Evolutionary conservation across 2,888 invertebrate species (phyloP).

Genomic region (Pristionchus arcanus): DNA sequence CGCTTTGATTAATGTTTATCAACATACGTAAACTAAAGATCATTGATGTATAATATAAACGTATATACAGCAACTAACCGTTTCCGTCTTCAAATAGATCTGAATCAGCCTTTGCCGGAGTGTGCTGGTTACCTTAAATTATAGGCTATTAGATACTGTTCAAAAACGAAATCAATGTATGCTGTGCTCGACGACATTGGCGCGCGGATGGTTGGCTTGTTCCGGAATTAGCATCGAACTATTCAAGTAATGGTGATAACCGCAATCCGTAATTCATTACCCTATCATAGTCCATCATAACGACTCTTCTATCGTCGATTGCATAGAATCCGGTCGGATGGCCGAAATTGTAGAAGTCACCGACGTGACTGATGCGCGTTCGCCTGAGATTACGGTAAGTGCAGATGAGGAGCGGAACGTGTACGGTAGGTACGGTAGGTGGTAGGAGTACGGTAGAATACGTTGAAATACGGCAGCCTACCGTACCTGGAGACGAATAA

Average conservation of each 20-base stretch:
- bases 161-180: too few relatives aligned
- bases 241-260: too few relatives aligned
- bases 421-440: not conserved
- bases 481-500: not conserved
- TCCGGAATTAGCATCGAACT: too few relatives aligned
- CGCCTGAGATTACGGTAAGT: not conserved
- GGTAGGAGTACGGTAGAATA: not conserved
- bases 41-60: too few relatives aligned
- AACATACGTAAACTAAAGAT: not conserved
- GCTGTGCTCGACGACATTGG: too few relatives aligned
- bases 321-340: constrained; percentile 6
- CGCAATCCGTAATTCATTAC: too few relatives aligned
- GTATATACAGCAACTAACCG: not conserved
- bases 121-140: not conserved
- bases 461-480: not conserved
- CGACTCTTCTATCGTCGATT: not conserved
- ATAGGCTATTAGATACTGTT: not conserved
- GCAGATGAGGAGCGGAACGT: too few relatives aligned
- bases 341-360: constrained; percentile 15
- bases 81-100: not conserved
- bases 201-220: too few relatives aligned
- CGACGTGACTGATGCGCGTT: not conserved
- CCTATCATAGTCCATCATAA: not conserved
- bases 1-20: too few relatives aligned
- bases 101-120: constrained; percentile 16